A percentile compares a stretch with the other conserved stretches of the same genome.
Evolutionary conservation across 1,140 invertebrate genomes (phyloP).

Genomic region (Philotrypesis tridentata): DNA sequence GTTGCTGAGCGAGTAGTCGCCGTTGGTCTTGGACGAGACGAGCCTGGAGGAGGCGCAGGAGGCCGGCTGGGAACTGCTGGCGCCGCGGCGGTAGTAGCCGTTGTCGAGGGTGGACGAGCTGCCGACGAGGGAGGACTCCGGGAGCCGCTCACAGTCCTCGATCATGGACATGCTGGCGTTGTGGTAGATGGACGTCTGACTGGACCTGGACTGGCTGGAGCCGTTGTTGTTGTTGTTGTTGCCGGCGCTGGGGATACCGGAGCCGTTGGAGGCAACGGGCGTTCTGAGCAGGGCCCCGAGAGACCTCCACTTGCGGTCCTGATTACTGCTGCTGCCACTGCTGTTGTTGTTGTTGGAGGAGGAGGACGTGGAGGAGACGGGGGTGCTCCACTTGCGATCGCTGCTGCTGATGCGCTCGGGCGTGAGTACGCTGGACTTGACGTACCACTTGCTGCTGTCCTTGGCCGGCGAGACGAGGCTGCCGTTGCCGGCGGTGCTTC

Average conservation of each 20-base stretch:
- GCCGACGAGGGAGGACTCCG: slow-evolving; percentile 22
- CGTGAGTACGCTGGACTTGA: background rate
- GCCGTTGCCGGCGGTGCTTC: background rate
- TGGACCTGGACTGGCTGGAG: slow-evolving; percentile 23
- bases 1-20: slow-evolving; percentile 57
- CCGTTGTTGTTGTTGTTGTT: background rate
- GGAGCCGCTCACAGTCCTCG: slow-evolving; percentile 53
- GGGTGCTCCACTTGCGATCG: slow-evolving; percentile 46
- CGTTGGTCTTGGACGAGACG: slow-evolving; percentile 56
- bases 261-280: slow-evolving; percentile 50
- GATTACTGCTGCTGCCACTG: slow-evolving; percentile 59
- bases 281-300: slow-evolving; percentile 72
- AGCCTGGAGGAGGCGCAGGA: slow-evolving; percentile 57
- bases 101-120: slow-evolving; percentile 19
- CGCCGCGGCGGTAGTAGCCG: slow-evolving; percentile 23
- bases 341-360: slow-evolving; percentile 56
- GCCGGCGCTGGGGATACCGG: background rate
- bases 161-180: slow-evolving; percentile 67
- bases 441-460: slow-evolving; percentile 28
- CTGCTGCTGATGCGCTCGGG: background rate
- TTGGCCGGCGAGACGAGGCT: background rate
- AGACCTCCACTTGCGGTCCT: slow-evolving; percentile 70
- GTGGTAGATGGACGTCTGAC: slow-evolving; percentile 58
- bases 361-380: slow-evolving; percentile 61
- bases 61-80: slow-evolving; percentile 59